Evolutionary conservation across 2,113 vertebrate genomes (phyloP), one percentile per base, ranked within the genome.

Genomic region (Salvelinus alpinus): DNA sequence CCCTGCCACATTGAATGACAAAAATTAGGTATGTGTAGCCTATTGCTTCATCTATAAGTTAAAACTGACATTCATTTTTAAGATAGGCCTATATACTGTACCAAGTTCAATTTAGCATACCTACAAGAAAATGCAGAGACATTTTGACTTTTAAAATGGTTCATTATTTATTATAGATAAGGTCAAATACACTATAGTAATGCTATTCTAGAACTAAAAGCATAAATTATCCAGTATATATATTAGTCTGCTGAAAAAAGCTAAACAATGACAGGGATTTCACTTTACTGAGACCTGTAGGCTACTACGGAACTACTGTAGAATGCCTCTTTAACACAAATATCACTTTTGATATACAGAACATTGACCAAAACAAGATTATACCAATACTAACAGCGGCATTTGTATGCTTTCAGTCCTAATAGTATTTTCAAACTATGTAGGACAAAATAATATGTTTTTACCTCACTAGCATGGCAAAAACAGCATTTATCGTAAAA

Each of bases 301-400:
- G 4, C 69, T 80, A 62, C 67, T 76, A 77, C 75, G 78, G 47
- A 64, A 66, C 73, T 79, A 69, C 81, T 75, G 44, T 65, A 54
- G 79, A 75, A 77, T 73, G 73, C 67, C 66, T 81, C 62, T 68
- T 70, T 72, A 74, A 78, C 70, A 78, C 64, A 66, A 38, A 75
- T 76, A 78, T 81, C 64, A 76, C 72, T 80, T 80, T 77, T 69
- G 73, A 59, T 74, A 72, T 79, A 85, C 80, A 77, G 80, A 68
- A 82, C 78, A 67, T 51, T 80, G 75, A 80, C 75, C 74, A 82
- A 71, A 81, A 82, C 59, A 77, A 77, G 64, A 80, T 71, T 84
- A 73, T 74, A 81, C 83, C 82, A 78, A 74, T 71, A 87, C 81
- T 80, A 84, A 74, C 76, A 80, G 75, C 82, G 71, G 82, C 77